phyloP scores from a whole-genome alignment of 2,888 invertebrate species.

The Parnassius apollo region DNA sequence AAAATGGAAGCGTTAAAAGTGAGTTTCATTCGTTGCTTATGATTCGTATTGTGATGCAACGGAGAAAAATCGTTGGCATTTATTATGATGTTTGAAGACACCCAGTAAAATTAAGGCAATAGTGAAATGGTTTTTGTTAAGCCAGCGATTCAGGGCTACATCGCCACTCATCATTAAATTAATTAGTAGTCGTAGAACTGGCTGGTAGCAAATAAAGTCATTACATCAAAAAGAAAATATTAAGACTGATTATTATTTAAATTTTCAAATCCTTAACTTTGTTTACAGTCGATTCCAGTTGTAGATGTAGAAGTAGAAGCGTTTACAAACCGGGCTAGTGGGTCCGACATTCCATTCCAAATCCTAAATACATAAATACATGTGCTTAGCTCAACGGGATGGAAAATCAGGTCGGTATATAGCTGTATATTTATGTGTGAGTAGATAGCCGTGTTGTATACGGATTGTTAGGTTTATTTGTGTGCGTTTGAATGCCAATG shows the following conservation, averaged over 20 bases:
- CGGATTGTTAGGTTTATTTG: slow-evolving; percentile 16
- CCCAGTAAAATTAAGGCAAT: too few relatives aligned
- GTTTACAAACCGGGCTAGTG: slow-evolving; percentile 32
- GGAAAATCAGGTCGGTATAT: slow-evolving; percentile 38
- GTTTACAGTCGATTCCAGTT: slow-evolving; percentile 21
- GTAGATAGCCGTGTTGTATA: slow-evolving; percentile 24
- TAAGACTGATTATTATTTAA: neutral
- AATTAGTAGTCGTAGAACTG: too few relatives aligned
- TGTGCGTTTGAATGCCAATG: slow-evolving; percentile 38
- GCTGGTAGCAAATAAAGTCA: too few relatives aligned
- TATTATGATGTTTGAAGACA: too few relatives aligned
- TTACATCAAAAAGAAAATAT: too few relatives aligned
- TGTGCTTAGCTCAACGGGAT: slow-evolving; percentile 33
- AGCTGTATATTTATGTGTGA: slow-evolving; percentile 4
- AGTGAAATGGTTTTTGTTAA: too few relatives aligned
- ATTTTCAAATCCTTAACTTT: neutral
- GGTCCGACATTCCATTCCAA: slow-evolving; percentile 43
- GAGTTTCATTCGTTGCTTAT: too few relatives aligned
- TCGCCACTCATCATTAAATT: too few relatives aligned
- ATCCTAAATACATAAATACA: slow-evolving; percentile 58
- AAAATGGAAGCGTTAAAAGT: too few relatives aligned
- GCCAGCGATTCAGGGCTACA: too few relatives aligned
- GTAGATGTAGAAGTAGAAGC: slow-evolving; percentile 4
- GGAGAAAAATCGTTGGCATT: too few relatives aligned
- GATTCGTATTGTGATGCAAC: too few relatives aligned